Percentiles rank a stretch among this genome's conserved stretches.
Conservation (phyloP, 2,797 vertebrate species). For the Semaprochilodus insignis region DNA sequence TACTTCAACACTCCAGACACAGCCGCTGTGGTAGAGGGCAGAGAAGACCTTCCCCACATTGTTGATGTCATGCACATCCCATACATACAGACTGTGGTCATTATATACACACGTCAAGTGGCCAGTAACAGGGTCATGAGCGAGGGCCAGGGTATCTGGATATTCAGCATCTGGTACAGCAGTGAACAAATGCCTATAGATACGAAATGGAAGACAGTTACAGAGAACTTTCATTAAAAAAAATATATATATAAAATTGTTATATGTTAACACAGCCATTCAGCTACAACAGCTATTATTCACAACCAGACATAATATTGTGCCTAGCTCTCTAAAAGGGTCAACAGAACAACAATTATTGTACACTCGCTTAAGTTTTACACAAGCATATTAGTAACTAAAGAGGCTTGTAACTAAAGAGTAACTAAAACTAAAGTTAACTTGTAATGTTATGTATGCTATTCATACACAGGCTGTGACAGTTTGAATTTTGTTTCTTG, state of each 20-base stretch:
- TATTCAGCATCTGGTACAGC: constrained; percentile 70
- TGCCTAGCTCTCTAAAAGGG: no score
- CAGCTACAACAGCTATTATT: neutral
- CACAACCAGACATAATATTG: neutral
- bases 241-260: neutral
- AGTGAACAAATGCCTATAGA: constrained; percentile 61
- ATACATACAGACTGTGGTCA: constrained; percentile 90
- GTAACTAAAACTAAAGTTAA: no score
- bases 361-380: no score
- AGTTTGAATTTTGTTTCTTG: no score
- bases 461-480: no score
- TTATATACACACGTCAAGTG: constrained; percentile 87
- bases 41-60: constrained; percentile 81
- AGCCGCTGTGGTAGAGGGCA: constrained; percentile 88
- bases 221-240: neutral
- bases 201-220: neutral
- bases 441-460: no score
- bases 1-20: constrained; percentile 89
- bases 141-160: constrained; percentile 84
- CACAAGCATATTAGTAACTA: no score
- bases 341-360: no score
- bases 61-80: constrained; percentile 81
- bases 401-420: no score
- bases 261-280: neutral
- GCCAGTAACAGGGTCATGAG: constrained; percentile 75